phyloP scores from a whole-genome alignment of 2,797 vertebrate genomes.

The Apodemus agrarius region DNA sequence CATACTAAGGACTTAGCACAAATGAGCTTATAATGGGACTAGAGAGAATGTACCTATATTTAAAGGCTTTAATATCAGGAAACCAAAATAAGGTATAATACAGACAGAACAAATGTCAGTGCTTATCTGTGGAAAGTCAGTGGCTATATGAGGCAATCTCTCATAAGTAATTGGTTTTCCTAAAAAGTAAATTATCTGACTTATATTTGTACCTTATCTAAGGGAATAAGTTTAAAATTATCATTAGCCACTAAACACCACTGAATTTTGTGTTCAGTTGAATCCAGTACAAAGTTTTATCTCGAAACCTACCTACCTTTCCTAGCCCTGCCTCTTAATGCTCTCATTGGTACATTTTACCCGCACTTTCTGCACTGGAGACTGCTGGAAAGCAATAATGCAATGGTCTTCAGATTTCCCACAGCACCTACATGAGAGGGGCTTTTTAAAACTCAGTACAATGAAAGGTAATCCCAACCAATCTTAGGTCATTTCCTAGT shows the following conservation, averaged over 20 bases:
- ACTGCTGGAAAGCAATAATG: neutral
- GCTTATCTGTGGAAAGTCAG: neutral
- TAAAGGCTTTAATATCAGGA: neutral
- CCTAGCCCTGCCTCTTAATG: neutral
- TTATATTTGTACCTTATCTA: neutral
- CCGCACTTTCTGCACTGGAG: neutral
- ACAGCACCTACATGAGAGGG: neutral
- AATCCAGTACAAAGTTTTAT: neutral
- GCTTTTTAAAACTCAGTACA: neutral
- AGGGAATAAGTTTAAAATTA: neutral
- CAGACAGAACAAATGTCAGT: neutral
- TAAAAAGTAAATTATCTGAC: neutral
- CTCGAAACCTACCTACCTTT: neutral
- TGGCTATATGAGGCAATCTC: neutral
- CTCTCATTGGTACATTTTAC: neutral
- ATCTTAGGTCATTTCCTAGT: neutral
- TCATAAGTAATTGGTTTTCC: neutral
- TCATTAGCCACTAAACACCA: neutral
- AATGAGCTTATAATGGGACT: neutral
- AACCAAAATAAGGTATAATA: neutral
- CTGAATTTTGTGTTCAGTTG: neutral
- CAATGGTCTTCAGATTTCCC: neutral
- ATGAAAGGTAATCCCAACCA: neutral
- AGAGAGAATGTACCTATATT: neutral
- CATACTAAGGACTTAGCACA: neutral